Evolutionary conservation across 2,888 invertebrate genomes (phyloP), one percentile per base, ranked within the genome.

Genomic region (Chloroclystis v-ata): DNA sequence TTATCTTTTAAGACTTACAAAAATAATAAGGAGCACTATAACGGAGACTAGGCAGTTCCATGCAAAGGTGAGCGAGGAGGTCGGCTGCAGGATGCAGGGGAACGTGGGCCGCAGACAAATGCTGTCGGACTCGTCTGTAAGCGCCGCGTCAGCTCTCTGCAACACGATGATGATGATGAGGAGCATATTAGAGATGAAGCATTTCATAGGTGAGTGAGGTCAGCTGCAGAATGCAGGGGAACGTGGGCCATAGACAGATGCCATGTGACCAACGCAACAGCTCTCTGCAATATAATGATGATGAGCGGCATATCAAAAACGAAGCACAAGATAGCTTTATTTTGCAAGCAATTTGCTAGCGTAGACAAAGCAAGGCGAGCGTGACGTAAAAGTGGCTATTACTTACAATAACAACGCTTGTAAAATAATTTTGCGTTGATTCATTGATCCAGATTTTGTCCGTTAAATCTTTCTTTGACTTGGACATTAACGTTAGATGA

Each of bases 211-310:
- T 74, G 33, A 84, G 58, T 0, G 82, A 82, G 2, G 84, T 54
- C 0, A 83, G 83, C 61, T 82, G 82, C 40, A 84, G 58, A 51
- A 84, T 82, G 61, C 82, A 84, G 1, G 84, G 84, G 51, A 84
- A 84, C 3, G 76, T 78, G 0, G 81, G 65, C 1, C 80, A 73
- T 13, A 84, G 67, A 41, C 84, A 84, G 30, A 84, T 82, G 1
- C 72, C 75, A 35, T 0, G 70, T 72, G 32, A 80, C 52, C 0
- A 77, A 69, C 0, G 75, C 59, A 16, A 79, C 80, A 8, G 70
- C 60, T 4, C 78, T 70, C 83, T 83, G 33, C 2, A 38, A 33
- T 4, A 28, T 5, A 10, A n/a, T n/a, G n/a, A n/a, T n/a, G n/a
- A n/a, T n/a, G n/a, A n/a, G n/a, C n/a, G n/a, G n/a, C n/a, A n/a